Evolutionary conservation across 2,797 vertebrate species (phyloP).

Genomic region (Enteromius afrohamiltoni): DNA sequence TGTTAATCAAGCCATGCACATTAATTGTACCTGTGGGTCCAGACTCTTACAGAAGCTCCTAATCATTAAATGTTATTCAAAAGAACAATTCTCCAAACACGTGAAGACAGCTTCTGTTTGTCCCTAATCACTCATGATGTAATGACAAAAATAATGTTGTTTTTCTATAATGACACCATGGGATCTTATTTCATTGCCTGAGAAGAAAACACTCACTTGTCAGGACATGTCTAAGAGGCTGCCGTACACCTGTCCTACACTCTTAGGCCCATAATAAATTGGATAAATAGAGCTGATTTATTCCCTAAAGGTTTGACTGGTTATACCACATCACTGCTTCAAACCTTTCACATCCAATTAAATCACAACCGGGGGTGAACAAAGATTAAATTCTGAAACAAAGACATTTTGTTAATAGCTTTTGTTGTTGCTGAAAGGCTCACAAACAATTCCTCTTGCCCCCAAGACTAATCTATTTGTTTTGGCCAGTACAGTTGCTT

Average conservation of each 20-base stretch:
- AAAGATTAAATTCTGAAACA: conserved; percentile 40
- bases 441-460: conserved; percentile 61
- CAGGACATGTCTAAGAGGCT: conserved; percentile 68
- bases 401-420: conserved; percentile 44
- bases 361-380: conserved; percentile 56
- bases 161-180: conserved; percentile 48
- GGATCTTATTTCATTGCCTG: conserved; percentile 67
- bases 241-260: conserved; percentile 45
- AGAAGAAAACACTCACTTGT: conserved; percentile 74
- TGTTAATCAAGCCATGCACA: background rate
- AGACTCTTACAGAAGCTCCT: background rate
- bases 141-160: conserved; percentile 53
- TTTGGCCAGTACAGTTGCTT: conserved; percentile 42
- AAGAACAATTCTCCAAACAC: conserved; percentile 7
- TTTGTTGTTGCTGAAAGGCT: conserved; percentile 29
- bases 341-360: conserved; percentile 60
- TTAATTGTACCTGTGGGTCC: background rate
- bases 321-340: conserved; percentile 58
- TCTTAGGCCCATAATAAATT: conserved; percentile 65
- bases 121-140: conserved; percentile 51
- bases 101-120: background rate
- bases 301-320: conserved; percentile 61
- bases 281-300: conserved; percentile 57
- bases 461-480: conserved; percentile 45
- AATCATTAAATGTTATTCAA: conserved; percentile 30